Percentiles rank a stretch among this genome's conserved stretches.
These are phyloP conservation scores for Phoebastria nigripes DNA, from an alignment of 2,797 vertebrate genomes.

Conservation along the genomic window DNA sequence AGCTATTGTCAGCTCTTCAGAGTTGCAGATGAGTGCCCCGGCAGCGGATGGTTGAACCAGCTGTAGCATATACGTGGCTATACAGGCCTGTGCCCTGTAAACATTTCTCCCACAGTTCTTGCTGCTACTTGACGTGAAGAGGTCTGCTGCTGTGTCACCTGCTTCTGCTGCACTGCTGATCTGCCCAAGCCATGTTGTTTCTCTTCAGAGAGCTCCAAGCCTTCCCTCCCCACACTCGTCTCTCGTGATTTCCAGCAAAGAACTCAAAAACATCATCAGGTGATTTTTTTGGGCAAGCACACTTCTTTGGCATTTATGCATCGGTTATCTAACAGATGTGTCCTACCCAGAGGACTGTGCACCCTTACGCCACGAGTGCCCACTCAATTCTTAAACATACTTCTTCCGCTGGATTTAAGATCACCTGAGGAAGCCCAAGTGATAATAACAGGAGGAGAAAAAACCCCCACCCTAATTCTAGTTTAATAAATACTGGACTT, in stretches of 20 bases:
- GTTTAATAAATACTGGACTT: neutral
- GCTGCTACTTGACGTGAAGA: neutral
- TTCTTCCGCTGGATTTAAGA: neutral
- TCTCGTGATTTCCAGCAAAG: neutral
- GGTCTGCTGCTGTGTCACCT: neutral
- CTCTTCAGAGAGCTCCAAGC: neutral
- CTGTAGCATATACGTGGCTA: neutral
- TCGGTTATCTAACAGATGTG: rapidly evolving
- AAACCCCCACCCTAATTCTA: neutral
- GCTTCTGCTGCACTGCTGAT: neutral
- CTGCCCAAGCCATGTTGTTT: neutral
- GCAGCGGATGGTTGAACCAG: neutral
- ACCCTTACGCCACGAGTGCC: neutral
- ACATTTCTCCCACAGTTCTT: neutral
- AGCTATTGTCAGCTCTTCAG: neutral
- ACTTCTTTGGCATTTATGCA: neutral
- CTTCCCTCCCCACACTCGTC: neutral
- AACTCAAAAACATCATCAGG: neutral
- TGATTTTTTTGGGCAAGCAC: neutral
- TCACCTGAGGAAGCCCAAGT: neutral
- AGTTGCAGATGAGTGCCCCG: neutral
- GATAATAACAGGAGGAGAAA: neutral
- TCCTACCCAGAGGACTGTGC: neutral
- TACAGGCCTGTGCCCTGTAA: neutral
- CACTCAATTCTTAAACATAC: neutral